Conservation (phyloP, 2,797 vertebrate genomes). For the Otus scops region DNA sequence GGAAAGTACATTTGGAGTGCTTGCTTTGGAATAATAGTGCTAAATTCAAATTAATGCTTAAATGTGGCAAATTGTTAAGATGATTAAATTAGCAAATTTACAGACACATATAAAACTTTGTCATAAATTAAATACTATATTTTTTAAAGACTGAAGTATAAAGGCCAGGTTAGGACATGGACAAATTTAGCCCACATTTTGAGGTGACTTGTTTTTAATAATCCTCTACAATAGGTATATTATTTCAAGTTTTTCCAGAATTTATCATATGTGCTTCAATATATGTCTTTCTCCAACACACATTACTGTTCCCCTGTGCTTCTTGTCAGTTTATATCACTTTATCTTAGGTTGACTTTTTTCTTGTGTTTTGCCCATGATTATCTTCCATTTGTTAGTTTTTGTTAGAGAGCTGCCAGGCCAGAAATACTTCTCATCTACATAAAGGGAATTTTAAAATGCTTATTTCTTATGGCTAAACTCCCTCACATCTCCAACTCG, state of each 20-base stretch:
- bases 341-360: constrained; percentile 19
- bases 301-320: not conserved
- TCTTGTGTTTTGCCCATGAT: constrained; percentile 22
- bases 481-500: constrained; percentile 20
- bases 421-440: constrained; percentile 64
- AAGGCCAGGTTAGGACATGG: not conserved
- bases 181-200: not conserved
- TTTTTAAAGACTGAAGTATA: not conserved
- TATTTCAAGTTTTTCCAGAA: not conserved
- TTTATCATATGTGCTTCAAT: not conserved
- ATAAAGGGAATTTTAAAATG: constrained; percentile 57
- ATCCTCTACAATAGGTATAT: not conserved
- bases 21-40: not conserved
- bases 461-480: constrained; percentile 38
- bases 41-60: not conserved
- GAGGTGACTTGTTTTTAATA: not conserved
- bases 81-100: not conserved
- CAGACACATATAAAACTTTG: not conserved
- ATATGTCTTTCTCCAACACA: not conserved
- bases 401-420: constrained; percentile 42
- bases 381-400: constrained; percentile 54
- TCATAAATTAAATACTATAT: not conserved
- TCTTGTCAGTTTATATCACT: constrained; percentile 24
- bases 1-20: not conserved
- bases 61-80: not conserved